These are phyloP conservation scores for Xanthorhoe designata DNA, from an alignment of 2,888 invertebrate species.

Conservation along the genomic window DNA sequence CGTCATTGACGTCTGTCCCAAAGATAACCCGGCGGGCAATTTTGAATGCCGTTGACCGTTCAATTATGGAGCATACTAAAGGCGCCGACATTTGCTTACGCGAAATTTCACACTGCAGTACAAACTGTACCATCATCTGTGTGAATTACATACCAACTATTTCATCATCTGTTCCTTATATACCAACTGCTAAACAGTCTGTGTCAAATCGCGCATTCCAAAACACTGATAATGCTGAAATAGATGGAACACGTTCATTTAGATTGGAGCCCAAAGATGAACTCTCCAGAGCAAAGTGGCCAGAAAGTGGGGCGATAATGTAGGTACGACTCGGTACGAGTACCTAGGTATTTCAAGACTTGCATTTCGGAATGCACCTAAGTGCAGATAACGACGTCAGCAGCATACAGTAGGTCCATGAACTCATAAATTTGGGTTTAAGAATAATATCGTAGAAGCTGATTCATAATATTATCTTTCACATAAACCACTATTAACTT, in stretches of 20 bases:
- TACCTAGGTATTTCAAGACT: slow-evolving; percentile 31
- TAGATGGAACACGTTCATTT: slow-evolving; percentile 46
- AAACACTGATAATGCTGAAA: slow-evolving; percentile 60
- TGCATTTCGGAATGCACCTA: slow-evolving; percentile 18
- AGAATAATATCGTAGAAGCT: no score
- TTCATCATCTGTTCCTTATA: background rate
- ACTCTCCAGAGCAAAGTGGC: slow-evolving; percentile 37
- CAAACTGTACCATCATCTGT: slow-evolving; percentile 10
- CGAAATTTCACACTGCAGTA: slow-evolving; percentile 63
- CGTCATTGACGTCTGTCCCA: slow-evolving; percentile 55
- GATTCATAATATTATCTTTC: no score
- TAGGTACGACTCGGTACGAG: no score
- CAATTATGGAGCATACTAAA: slow-evolving; percentile 62
- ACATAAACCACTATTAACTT: background rate
- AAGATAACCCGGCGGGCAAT: slow-evolving; percentile 60
- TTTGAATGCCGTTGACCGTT: slow-evolving; percentile 75
- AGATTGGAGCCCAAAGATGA: slow-evolving; percentile 29
- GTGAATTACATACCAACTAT: slow-evolving; percentile 7
- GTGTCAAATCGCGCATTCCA: slow-evolving; percentile 59
- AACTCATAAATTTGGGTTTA: background rate
- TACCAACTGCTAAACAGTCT: slow-evolving; percentile 17
- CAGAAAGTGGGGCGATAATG: slow-evolving; percentile 34
- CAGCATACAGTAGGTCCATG: background rate
- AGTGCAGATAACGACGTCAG: slow-evolving; percentile 5
- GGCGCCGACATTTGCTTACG: slow-evolving; percentile 75